Base-by-base conservation (phyloP, 2,797 vertebrate genomes). In the Philypnodon macrostomus region DNA sequence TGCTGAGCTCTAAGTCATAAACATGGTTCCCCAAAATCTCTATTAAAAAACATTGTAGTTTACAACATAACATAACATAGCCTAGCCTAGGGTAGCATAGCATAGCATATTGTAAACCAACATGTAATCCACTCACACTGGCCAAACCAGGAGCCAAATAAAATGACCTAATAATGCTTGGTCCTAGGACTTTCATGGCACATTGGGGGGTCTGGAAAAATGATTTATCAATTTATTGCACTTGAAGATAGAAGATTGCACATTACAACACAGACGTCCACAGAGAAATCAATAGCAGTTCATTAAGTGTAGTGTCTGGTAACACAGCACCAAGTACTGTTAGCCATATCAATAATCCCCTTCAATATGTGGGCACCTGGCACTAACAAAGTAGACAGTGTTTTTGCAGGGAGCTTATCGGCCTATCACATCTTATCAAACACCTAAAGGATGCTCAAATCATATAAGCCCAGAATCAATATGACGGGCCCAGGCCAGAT, bases 321-420 rank as follows among this genome's bases (percentile, higher is more conserved):
- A 85, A 74, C 84, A 76, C 77, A 71, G 75, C 75, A 80, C 81
- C 80, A 85, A 88, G 73, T 72, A 78, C 79, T 83, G 85, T 86
- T 82, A 84, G 85, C 84, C 70, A 74, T 90, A 87, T 89, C 88
- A 88, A 85, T 89, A 89, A 88, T 81, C 78, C 84, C 65, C 63
- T 67, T 83, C 87, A 84, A 80, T 86, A 83, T 85, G 73, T 85
- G 80, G 61, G 80, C 78, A 77, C 78, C 83, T 77, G 76, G 67
- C 24, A 67, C 85, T 87, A 86, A 82, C 82, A 80, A 80, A 80
- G 75, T 73, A 68, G 79, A 84, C 79, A 76, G 74, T 82, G 85
- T 88, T 86, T 88, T 88, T 85, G 80, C 75, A 55, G 67, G 1
- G 48, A 80, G 83, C 80, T 87, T 88, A 88, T 88, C 88, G 82